These are phyloP conservation scores for Protobothrops flavoviridis DNA, from an alignment of 2,113 vertebrate species.

Conservation along the genomic window DNA sequence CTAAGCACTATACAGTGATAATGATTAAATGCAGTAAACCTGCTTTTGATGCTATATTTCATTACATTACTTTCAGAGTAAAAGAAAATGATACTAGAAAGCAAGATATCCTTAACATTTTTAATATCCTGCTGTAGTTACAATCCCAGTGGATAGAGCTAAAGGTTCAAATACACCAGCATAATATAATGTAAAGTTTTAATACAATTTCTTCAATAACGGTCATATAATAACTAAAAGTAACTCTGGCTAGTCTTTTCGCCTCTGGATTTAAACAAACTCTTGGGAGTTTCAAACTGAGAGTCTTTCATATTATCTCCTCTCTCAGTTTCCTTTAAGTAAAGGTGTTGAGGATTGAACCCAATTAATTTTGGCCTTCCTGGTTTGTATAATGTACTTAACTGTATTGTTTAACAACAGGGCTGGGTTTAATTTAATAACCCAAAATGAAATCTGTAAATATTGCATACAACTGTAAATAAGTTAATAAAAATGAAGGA, in stretches of 20 bases:
- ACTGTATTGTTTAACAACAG: neutral
- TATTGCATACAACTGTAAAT: neutral
- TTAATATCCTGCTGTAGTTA: constrained; percentile 19
- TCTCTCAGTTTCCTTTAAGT: neutral
- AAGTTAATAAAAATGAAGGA: too few relatives aligned
- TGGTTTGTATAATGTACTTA: neutral
- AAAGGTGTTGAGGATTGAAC: neutral
- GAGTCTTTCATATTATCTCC: neutral
- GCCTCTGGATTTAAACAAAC: neutral
- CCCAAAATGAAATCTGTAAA: neutral
- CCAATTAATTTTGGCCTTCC: neutral
- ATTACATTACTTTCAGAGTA: neutral
- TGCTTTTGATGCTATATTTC: neutral
- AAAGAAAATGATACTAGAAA: neutral
- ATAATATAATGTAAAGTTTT: neutral
- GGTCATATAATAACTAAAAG: constrained; percentile 4
- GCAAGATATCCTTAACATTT: neutral
- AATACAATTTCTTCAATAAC: constrained; percentile 4
- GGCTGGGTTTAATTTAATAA: neutral
- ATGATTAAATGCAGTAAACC: neutral
- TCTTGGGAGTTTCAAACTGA: neutral
- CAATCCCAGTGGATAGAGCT: neutral
- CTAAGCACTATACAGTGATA: neutral
- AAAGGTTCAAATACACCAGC: neutral
- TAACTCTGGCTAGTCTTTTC: neutral